Base-by-base conservation (phyloP, 2,113 vertebrate genomes). In the Notothenia rossii region DNA sequence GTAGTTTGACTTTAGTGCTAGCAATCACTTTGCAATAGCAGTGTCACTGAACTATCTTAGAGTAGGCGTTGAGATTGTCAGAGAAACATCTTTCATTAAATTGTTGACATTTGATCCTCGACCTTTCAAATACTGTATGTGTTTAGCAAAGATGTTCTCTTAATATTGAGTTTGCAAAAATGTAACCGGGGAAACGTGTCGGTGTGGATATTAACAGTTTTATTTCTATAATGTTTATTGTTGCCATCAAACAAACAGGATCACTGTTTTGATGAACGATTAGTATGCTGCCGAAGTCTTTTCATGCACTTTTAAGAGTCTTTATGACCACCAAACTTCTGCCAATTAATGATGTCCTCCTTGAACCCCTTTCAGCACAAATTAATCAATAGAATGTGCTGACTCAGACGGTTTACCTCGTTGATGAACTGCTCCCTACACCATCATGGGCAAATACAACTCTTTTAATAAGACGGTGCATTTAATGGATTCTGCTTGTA, bases 341-440 rank as follows among this genome's bases (percentile, higher is more conserved):
- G 81, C 79, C 79, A 86, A 88, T 89, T 86, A 88, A 87, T 86
- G 71, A 74, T 72, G 73, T 72, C 73, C 79, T 81, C 79, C 84
- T 83, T 79, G 84, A 83, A 76, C 50, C 40, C 64, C 46, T 43
- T 82, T 72, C 80, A 66, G 75, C 68, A 60, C 77, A 62, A 86
- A 85, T 81, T 0, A 88, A 81, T 91, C 86, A 61, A 79, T 63
- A 48, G 25, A 62, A 40, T 79, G 33, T 78, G 85, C 85, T 85
- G 83, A 88, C 75, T 86, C 79, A 53, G 54, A 33, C 63, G 54
- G 66, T 79, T n/a, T 46, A 80, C 76, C 43, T 29, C 49, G 6
- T 70, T 71, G 72, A 84, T 78, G 75, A 84, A 85, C 85, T 72
- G 63, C 18, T 55, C 62, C 64, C 73, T 46, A 70, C 76, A 79